Conservation (phyloP, 2,113 vertebrate species). For the Mus pahari region DNA sequence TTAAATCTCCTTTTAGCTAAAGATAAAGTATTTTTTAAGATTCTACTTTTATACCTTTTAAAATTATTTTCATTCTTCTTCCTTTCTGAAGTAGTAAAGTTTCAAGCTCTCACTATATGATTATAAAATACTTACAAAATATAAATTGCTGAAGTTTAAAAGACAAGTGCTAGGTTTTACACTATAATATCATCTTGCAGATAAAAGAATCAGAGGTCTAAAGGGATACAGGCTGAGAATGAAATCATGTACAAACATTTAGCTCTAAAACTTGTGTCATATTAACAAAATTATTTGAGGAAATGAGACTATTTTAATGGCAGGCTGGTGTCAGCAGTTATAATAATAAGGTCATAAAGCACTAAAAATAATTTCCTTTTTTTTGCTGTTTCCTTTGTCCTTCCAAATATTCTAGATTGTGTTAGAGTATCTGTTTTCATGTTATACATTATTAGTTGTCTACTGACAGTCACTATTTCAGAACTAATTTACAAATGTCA, state of each 20-base stretch:
- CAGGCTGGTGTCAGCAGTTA: slow-evolving; percentile 57
- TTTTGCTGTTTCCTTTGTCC: slow-evolving; percentile 17
- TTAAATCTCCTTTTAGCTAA: slow-evolving; percentile 25
- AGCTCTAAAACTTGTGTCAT: slow-evolving; percentile 64
- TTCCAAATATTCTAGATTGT: slow-evolving; percentile 35
- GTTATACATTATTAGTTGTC: neutral
- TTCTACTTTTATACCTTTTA: neutral
- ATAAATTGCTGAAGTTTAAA: slow-evolving; percentile 50
- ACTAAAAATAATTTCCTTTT: slow-evolving; percentile 28
- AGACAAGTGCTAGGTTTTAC: slow-evolving; percentile 42
- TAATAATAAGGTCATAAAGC: slow-evolving; percentile 37
- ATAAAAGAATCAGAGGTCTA: slow-evolving; percentile 52
- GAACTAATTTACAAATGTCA: slow-evolving; percentile 16
- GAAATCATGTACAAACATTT: slow-evolving; percentile 18
- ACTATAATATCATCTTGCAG: neutral
- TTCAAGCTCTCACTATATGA: slow-evolving; percentile 10
- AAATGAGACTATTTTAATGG: slow-evolving; percentile 66
- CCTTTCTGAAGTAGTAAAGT: slow-evolving; percentile 19
- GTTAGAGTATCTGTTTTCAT: slow-evolving; percentile 37
- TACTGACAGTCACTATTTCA: slow-evolving; percentile 44
- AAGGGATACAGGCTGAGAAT: slow-evolving; percentile 41
- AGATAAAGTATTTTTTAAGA: neutral
- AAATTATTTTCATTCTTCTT: neutral
- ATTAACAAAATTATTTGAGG: slow-evolving; percentile 59
- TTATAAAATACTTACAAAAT: slow-evolving; percentile 49